Evolutionary conservation across 1,140 invertebrate species (phyloP).

Genomic region (Dreissena polymorpha): DNA sequence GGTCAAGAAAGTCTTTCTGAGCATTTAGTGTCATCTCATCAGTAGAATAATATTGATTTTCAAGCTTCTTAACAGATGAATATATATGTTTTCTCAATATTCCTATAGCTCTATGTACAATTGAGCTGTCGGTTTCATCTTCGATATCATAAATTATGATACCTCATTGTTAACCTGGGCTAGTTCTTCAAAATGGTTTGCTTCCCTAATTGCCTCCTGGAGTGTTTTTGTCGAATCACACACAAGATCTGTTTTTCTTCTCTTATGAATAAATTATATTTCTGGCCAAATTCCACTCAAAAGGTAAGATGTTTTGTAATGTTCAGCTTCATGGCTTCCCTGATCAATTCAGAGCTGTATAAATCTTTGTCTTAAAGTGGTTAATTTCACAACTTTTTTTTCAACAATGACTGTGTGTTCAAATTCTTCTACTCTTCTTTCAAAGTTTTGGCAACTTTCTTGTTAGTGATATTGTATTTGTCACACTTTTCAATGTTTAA

Average conservation of each 20-base stretch:
- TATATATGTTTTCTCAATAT: background rate
- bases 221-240: background rate
- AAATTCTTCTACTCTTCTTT: slow-evolving; percentile 8
- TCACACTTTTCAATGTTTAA: background rate
- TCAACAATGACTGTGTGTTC: background rate
- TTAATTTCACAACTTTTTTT: slow-evolving; percentile 7
- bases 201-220: background rate
- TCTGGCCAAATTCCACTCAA: slow-evolving; percentile 1
- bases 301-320: background rate
- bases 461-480: background rate
- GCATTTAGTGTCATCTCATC: background rate
- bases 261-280: slow-evolving; percentile 7
- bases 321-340: background rate
- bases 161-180: background rate
- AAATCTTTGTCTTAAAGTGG: background rate
- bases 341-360: background rate
- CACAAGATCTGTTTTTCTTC: slow-evolving; percentile 2
- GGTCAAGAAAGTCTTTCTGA: slow-evolving; percentile 2
- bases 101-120: slow-evolving; percentile 15
- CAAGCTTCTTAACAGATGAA: background rate
- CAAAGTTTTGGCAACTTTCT: background rate
- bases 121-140: background rate
- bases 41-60: slow-evolving; percentile 14
- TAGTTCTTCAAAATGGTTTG: background rate
- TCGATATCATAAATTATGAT: background rate